These are phyloP conservation scores for Crypturellus tataupa DNA, from an alignment of 2,797 vertebrate species.

Conservation along the genomic window DNA sequence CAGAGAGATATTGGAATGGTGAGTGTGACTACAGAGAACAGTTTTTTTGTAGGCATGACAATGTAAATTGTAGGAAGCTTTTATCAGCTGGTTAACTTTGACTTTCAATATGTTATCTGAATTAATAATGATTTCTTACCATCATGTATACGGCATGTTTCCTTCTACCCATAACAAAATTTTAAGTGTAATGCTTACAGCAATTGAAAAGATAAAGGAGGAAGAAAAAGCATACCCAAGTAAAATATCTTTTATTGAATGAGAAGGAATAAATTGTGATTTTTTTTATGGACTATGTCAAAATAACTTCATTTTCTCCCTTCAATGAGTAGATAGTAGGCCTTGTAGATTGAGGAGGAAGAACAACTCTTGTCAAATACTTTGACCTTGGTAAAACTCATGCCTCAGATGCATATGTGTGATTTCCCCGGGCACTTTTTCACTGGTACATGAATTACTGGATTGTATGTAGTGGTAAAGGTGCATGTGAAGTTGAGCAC, in stretches of 20 bases:
- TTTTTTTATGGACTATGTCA: not conserved
- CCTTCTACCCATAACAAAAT: not conserved
- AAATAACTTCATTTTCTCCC: not conserved
- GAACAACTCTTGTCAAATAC: too few relatives aligned
- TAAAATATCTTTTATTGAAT: not conserved
- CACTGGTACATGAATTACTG: too few relatives aligned
- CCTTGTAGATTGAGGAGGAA: not conserved
- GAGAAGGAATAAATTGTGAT: not conserved
- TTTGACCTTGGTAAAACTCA: too few relatives aligned
- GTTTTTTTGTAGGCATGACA: not conserved
- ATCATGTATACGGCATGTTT: not conserved
- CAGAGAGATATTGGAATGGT: not conserved
- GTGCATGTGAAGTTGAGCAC: not conserved
- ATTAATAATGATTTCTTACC: not conserved
- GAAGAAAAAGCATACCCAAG: not conserved
- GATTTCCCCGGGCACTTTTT: accelerated
- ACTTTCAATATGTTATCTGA: not conserved
- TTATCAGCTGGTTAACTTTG: not conserved
- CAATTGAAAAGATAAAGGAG: not conserved
- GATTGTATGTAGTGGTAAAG: not conserved
- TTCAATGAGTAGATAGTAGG: not conserved
- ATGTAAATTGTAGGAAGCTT: not conserved
- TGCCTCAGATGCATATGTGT: not conserved
- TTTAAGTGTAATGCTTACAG: not conserved
- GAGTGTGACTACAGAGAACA: not conserved